These are phyloP conservation scores for Ctenodactylus gundi DNA, from an alignment of 2,113 vertebrate species.

Conservation along the genomic window DNA sequence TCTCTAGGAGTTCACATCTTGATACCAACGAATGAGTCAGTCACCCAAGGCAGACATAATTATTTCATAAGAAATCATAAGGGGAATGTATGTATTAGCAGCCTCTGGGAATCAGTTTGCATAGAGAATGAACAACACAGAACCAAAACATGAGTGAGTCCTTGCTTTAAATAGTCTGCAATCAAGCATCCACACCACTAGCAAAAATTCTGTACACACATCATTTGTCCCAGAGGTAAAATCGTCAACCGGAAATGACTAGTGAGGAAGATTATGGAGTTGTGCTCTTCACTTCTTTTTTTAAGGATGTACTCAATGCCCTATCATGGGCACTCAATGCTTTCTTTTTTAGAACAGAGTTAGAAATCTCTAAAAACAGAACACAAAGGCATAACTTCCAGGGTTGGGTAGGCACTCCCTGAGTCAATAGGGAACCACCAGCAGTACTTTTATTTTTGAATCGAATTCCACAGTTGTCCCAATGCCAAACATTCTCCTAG, in stretches of 20 bases:
- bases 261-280: neutral
- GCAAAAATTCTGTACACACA: neutral
- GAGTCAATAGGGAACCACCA: conserved; percentile 57
- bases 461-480: conserved; percentile 79
- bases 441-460: conserved; percentile 75
- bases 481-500: conserved; percentile 78
- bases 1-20: conserved; percentile 52
- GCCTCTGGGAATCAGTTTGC: neutral
- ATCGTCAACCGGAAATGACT: neutral
- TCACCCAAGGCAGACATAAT: neutral
- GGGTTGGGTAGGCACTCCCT: conserved; percentile 75
- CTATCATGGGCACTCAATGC: neutral
- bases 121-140: neutral
- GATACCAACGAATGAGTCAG: conserved; percentile 50
- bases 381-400: conserved; percentile 68
- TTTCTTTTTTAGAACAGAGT: conserved; percentile 68
- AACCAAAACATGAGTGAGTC: neutral
- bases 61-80: conserved; percentile 32
- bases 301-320: neutral
- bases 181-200: neutral
- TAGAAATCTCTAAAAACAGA: conserved; percentile 80
- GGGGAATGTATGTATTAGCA: neutral
- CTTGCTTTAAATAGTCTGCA: neutral
- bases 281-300: conserved; percentile 44
- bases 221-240: neutral